A percentile compares a stretch with the other conserved stretches of the same genome.
Conservation (phyloP, 2,113 vertebrate genomes). For the Columba janthina region DNA sequence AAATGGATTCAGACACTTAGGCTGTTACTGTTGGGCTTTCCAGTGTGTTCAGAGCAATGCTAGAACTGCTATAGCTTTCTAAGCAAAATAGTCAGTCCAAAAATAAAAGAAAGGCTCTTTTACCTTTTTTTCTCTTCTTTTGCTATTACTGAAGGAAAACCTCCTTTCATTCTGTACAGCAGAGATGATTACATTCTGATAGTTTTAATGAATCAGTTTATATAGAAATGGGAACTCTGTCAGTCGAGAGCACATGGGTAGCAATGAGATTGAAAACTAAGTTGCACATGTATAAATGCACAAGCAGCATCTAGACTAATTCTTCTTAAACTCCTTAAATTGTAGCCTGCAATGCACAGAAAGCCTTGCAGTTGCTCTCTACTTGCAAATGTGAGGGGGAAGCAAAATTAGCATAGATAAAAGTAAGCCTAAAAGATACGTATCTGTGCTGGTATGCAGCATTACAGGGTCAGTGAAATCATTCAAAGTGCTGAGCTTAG, state of each 20-base stretch:
- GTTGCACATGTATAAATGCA: neutral
- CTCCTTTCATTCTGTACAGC: neutral
- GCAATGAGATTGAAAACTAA: neutral
- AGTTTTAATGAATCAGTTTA: constrained; percentile 2
- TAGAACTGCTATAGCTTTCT: neutral
- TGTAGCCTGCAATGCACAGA: neutral
- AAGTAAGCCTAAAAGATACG: constrained; percentile 11
- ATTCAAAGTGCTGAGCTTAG: neutral
- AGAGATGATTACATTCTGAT: neutral
- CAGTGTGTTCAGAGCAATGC: neutral
- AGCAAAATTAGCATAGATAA: constrained; percentile 34
- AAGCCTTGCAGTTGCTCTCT: constrained; percentile 13
- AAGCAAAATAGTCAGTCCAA: neutral
- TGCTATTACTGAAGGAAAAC: neutral
- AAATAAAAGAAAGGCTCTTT: neutral
- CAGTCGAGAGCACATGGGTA: neutral
- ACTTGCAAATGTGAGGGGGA: constrained; percentile 35
- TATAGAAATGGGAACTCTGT: neutral
- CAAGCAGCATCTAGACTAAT: neutral
- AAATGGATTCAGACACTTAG: neutral
- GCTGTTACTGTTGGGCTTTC: neutral
- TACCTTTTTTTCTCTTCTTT: neutral
- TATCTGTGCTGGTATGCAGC: constrained; percentile 11
- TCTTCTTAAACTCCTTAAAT: constrained; percentile 6
- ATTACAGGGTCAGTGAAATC: constrained; percentile 14